Base-by-base conservation (phyloP, 2,888 invertebrate species). In the Linyphia triangularis region DNA sequence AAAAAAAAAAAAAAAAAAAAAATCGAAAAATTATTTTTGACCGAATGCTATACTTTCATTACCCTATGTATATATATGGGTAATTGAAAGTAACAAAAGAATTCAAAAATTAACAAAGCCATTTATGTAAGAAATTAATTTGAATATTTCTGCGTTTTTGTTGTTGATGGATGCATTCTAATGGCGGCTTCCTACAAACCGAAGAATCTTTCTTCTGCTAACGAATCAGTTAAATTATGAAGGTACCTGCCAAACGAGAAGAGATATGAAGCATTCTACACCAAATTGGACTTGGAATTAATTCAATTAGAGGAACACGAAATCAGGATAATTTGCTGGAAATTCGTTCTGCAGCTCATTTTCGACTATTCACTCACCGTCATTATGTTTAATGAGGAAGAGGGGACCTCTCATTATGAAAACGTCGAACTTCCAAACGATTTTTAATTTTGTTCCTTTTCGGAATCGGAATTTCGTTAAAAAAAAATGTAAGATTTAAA, bases 211-310 rank as follows among this genome's bases (percentile, higher is more conserved):
- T 13, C 70, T 51, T 16, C 16, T n/a, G 19, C 70, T 70, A 70
- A 70, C 70, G 37, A 43, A 43, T 43, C 40, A 9, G 63, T 77
- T 77, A 77, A 73, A 77, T 33, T 77, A 24, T 1, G 26, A 16
- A 33, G 22, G 16, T 6, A 24, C 63, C 24, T 77, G 26, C 37
- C 40, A 37, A 59, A 77, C 13, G 30, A 40, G 26, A 16, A 26
- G 19, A 30, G 40, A 40, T 61, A 63, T 70, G 43, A 22, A n/a
- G 70, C 30, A 73, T 28, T 37, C 69, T 30, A 13, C 43, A 19
- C 33, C 37, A 63, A 77, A 63, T 77, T 37, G 77, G 63, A 63
- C 19, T 63, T 37, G 33, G 40, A 77, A 77, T 77, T 77, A 77
- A 77, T 77, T 77, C 61, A 77, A 77, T 77, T 77, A 77, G 61